Base-by-base conservation (phyloP, 35 echinoderm and acorn worm species). In the Amphiura filiformis region DNA sequence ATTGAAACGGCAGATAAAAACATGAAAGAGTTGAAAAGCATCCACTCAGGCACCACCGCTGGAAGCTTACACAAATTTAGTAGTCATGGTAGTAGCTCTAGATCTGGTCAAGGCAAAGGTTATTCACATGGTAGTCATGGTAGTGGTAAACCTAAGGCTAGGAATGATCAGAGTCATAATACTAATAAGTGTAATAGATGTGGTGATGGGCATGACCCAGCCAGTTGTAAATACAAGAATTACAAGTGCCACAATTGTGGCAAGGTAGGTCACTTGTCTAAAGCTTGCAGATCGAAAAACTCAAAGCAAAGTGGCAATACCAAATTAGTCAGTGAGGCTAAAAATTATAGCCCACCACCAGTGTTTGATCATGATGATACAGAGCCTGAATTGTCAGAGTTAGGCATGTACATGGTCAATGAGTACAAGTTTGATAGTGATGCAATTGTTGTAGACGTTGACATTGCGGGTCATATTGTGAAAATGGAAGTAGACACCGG, bases 211-310 rank as follows among this genome's bases (percentile, higher is more conserved):
- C 61, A 70, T 70, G 61, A 70, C 26, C 11, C 61, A 70, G 15
- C 61, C 7, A 4, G 11, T n/a, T 15, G 61, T 30, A 70, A 70
- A 30, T 70, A 70, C 61, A 70, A 70, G 26, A 70, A n/a, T 18
- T 80, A 91, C 47, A 86, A 52, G 32, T 89, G 87, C 52, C 52
- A 89, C 34, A 42, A 85, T 30, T 93, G 87, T 86, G 79, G 65
- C 15, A 89, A 93, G 76, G 75, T 65, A 70, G 92, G 92, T 12
- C 87, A 94, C 37, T 90, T 84, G 70, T 65, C 84, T 65, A 89
- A 89, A 75, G 83, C 77, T 18, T 89, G 92, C 35, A 83, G 78
- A 39, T 15, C 31, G 4, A 34, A 80, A 36, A 77, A 30, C 26
- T 13, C 78, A 34, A 80, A 39, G 34, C 13, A 4, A 4, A 80